A percentile compares a stretch with the other conserved stretches of the same genome.
These are phyloP conservation scores for Lacerta viridis DNA, from an alignment of 2,797 vertebrate species.

Conservation along the genomic window DNA sequence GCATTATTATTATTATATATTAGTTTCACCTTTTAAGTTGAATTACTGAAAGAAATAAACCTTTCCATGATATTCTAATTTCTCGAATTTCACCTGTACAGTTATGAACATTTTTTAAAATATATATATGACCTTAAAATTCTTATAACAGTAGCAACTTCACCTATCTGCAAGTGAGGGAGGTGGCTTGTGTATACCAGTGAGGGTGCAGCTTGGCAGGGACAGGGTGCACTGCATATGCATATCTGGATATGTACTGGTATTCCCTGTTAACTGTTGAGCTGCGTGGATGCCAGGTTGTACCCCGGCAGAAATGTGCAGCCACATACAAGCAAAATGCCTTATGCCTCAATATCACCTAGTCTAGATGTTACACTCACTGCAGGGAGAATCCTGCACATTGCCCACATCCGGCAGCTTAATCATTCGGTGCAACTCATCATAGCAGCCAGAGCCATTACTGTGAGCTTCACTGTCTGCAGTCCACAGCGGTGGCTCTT, in stretches of 20 bases:
- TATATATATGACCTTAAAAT: no score
- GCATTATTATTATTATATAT: no score
- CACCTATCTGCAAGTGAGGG: neutral
- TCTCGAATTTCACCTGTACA: no score
- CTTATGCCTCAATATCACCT: neutral
- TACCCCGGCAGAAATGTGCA: neutral
- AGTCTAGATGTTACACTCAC: neutral
- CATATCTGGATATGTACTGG: neutral
- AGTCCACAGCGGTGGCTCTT: neutral
- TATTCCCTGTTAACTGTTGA: no score
- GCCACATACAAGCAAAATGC: neutral
- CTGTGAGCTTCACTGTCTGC: neutral
- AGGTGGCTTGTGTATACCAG: neutral
- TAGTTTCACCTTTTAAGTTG: no score
- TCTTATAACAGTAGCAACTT: no score
- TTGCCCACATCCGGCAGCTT: neutral
- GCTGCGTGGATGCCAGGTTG: neutral
- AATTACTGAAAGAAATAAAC: no score
- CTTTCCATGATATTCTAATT: no score
- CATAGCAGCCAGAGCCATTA: neutral
- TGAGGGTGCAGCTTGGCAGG: neutral
- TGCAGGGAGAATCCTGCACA: neutral
- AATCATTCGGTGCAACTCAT: neutral
- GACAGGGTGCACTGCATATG: neutral
- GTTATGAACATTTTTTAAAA: no score